Evolutionary conservation across 1,140 invertebrate genomes (phyloP).

Genomic region (Nasonia vitripennis): DNA sequence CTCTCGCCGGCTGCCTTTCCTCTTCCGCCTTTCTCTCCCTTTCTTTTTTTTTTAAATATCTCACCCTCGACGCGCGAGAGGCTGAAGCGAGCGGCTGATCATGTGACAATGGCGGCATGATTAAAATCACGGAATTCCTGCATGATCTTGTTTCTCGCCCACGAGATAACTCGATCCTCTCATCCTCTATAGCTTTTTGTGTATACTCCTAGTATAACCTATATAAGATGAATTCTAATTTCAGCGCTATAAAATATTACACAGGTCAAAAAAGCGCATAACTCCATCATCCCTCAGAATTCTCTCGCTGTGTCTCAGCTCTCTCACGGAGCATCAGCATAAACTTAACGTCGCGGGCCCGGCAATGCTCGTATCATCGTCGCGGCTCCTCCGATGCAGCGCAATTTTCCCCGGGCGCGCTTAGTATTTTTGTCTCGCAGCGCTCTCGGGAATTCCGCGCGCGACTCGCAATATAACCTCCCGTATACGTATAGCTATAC

Average conservation of each 20-base stretch:
- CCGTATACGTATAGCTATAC: no score
- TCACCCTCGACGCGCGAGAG: not conserved
- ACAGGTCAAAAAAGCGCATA: not conserved
- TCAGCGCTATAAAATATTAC: not conserved
- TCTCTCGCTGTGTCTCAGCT: not conserved
- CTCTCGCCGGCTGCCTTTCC: not conserved
- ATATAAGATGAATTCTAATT: no score
- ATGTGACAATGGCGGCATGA: constrained; percentile 8
- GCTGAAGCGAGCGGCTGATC: constrained; percentile 10
- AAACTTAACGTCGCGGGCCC: not conserved
- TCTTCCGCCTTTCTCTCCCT: not conserved
- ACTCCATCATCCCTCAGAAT: constrained; percentile 9
- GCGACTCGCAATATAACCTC: not conserved
- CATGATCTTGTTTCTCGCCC: constrained; percentile 15
- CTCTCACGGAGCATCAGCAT: not conserved
- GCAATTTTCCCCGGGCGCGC: constrained; percentile 22
- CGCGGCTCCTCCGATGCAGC: not conserved
- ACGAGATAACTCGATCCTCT: not conserved
- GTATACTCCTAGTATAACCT: no score
- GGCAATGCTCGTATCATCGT: constrained; percentile 3
- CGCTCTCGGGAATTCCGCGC: constrained; percentile 38
- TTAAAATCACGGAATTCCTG: constrained; percentile 20
- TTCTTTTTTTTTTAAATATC: not conserved
- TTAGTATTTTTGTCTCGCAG: constrained; percentile 38
- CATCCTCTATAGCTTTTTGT: not conserved